Evolutionary conservation across 1,140 invertebrate genomes (phyloP), one percentile per base, ranked within the genome.

Genomic region (Drosophila subpulchrella): DNA sequence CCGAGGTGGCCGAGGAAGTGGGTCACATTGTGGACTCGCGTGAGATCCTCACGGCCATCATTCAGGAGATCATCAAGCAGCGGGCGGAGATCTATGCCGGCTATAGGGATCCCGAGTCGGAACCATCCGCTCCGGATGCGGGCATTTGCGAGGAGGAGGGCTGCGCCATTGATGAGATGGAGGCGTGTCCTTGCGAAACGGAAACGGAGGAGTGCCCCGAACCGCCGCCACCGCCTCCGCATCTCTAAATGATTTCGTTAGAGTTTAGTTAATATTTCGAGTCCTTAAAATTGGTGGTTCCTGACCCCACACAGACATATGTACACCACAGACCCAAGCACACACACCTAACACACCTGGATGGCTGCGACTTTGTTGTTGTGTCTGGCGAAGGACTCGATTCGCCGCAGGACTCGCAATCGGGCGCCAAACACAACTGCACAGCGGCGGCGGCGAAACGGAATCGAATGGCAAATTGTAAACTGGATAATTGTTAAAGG

Each of bases 1-100:
- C 95, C 13, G 96, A 97, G 92, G 96, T 98, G 13, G 95, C 95
- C 39, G 93, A 94, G 58, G 96, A 98, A 92, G 94, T 98, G 67
- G 95, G 96, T 44, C 95, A 95, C 48, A 95, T 96, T 91, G 94
- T 97, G 50, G 95, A 96, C 72, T 97, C 96, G 61, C 94, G 95
- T 54, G 95, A 97, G 85, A 93, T 97, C 34, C 93, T 98, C 20
- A 95, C 95, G 95, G 96, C 96, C 82, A 96, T 97, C 13, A 95
- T 97, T 10, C 93, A 94, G 74, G 96, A 96, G 82, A 96, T 96
- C 61, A 93, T 96, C 74, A 95, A 95, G 82, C 95, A 95, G 56
- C 93, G 96, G 54, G 95, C 95, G 0, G 94, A 95, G 10, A 48
- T 75, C 11, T 92, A 92, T 32, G 88, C 81, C 30, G 91, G 81